Conservation (phyloP, 2,113 vertebrate species). For the Acrocephalus arundinaceus region DNA sequence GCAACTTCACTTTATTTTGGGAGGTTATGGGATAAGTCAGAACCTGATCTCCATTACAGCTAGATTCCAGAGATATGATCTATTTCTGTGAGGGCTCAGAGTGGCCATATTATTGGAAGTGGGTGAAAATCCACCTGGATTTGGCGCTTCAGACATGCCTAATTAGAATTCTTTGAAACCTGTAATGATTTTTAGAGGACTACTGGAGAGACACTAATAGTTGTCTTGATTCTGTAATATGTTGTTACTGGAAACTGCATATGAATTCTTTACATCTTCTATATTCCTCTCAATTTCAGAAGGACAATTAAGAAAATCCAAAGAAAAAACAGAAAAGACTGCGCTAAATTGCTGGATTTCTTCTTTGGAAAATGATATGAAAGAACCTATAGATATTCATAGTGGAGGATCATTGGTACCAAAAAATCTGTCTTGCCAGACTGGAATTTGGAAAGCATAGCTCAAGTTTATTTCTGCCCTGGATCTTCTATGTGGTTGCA, state of each 20-base stretch:
- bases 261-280: neutral
- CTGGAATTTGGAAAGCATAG: neutral
- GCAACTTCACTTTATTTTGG: conserved; percentile 52
- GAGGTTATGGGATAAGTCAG: conserved; percentile 53
- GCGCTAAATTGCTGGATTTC: neutral
- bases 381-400: neutral
- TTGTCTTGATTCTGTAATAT: neutral
- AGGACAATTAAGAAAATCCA: neutral
- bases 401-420: neutral
- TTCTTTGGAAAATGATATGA: neutral
- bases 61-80: conserved; percentile 61
- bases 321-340: neutral
- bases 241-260: neutral
- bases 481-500: neutral
- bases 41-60: conserved; percentile 38
- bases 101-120: conserved; percentile 39
- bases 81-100: conserved; percentile 15
- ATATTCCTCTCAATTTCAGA: neutral
- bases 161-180: conserved; percentile 59
- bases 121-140: conserved; percentile 68
- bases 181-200: conserved; percentile 58
- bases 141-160: conserved; percentile 42
- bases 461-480: neutral
- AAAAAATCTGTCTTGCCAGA: neutral
- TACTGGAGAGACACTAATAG: neutral